Percentiles rank a stretch among this genome's conserved stretches.
phyloP scores from a whole-genome alignment of 2,797 vertebrate genomes.

The Lateolabrax maculatus region DNA sequence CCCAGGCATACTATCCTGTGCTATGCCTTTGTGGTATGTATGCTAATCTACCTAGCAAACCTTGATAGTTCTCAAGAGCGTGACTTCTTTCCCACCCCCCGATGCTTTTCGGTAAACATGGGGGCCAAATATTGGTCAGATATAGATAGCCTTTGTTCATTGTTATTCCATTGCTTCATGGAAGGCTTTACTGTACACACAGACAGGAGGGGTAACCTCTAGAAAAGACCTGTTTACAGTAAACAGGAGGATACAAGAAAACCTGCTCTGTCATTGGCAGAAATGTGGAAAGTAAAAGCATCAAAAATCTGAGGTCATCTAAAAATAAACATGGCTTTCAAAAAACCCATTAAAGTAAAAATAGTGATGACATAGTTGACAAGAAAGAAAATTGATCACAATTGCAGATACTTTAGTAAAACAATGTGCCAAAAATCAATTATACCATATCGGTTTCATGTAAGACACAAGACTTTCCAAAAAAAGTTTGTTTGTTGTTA shows the following conservation, averaged over 20 bases:
- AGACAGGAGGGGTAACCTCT: slow-evolving; percentile 1
- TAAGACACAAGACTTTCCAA: no score
- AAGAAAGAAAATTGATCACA: not conserved
- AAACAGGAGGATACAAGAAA: slow-evolving; percentile 13
- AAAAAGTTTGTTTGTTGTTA: not conserved
- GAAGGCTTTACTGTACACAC: slow-evolving; percentile 46
- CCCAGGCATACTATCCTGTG: slow-evolving; percentile 48
- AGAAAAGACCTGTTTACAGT: slow-evolving; percentile 21
- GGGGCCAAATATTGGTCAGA: slow-evolving; percentile 41
- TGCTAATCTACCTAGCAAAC: slow-evolving; percentile 58
- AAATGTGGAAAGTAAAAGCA: slow-evolving; percentile 12
- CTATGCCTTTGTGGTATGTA: slow-evolving; percentile 49
- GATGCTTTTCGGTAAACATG: slow-evolving; percentile 45
- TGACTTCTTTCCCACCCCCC: not conserved
- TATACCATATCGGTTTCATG: no score
- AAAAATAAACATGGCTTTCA: not conserved
- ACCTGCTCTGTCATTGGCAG: not conserved
- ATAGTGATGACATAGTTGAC: not conserved
- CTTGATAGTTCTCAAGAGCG: slow-evolving; percentile 36
- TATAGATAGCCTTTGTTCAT: slow-evolving; percentile 43
- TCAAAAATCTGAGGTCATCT: not conserved
- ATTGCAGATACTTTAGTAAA: no score
- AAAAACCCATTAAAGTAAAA: not conserved
- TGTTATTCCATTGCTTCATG: slow-evolving; percentile 40
- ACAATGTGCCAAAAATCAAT: no score